Percentiles rank a stretch among this genome's conserved stretches.
phyloP scores from a whole-genome alignment of 2,797 vertebrate species.

The Perodicticus potto region DNA sequence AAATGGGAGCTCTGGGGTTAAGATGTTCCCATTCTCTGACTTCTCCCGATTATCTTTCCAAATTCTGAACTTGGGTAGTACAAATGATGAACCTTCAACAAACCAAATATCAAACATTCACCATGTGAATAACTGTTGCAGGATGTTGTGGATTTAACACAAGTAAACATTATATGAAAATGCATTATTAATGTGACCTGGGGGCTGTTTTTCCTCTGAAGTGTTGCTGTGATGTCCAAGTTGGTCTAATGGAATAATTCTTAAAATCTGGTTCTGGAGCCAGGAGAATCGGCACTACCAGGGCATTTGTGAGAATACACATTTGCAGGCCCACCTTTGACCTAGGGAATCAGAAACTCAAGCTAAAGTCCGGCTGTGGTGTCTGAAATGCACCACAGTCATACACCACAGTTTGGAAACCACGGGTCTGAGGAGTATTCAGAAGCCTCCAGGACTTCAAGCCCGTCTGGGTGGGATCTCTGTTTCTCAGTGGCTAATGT shows the following conservation, averaged over 20 bases:
- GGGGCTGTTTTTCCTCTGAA: neutral
- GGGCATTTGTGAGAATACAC: conserved; percentile 32
- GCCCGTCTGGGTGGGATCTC: neutral
- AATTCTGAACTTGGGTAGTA: neutral
- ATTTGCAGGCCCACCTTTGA: neutral
- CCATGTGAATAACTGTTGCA: neutral
- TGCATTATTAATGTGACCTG: neutral
- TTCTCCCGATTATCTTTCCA: neutral
- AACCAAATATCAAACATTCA: neutral
- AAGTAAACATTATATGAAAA: neutral
- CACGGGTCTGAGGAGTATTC: neutral
- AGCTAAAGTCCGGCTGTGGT: neutral
- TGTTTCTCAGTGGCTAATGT: neutral
- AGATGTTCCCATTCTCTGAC: neutral
- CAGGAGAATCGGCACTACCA: neutral
- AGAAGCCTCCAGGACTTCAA: neutral
- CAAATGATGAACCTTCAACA: neutral
- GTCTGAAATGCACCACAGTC: neutral
- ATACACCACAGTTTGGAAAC: neutral
- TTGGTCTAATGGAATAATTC: neutral
- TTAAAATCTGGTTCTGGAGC: neutral
- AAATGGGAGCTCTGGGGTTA: neutral
- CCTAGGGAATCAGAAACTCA: neutral
- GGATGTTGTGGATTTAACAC: neutral
- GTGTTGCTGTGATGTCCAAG: neutral